Evolutionary conservation across 64 coral and sea anemone species (phyloP).

Genomic region (Astreopora myriophthalma): DNA sequence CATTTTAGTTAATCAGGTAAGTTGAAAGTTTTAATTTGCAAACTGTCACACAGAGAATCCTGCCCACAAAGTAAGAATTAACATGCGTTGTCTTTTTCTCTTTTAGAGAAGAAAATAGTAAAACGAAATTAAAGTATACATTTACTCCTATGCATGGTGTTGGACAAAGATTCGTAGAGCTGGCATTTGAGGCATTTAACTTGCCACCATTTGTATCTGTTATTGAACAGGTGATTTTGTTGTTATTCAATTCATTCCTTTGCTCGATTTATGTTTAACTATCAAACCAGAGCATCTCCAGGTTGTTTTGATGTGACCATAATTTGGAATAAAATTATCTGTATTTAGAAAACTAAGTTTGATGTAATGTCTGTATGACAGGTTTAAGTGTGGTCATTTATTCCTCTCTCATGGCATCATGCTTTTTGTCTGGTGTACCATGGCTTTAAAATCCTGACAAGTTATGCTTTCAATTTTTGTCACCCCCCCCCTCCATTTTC

Average conservation of each 20-base stretch:
- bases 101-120: constrained; percentile 72
- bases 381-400: too few species aligned
- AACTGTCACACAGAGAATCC: background rate
- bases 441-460: too few species aligned
- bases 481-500: too few species aligned
- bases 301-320: too few species aligned
- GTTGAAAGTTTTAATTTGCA: background rate
- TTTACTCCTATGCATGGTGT: constrained; percentile 99
- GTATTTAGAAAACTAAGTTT: too few species aligned
- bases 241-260: background rate
- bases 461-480: too few species aligned
- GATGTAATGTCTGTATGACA: too few species aligned
- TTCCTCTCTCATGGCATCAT: too few species aligned
- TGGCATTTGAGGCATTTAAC: constrained; percentile 91
- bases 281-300: too few species aligned
- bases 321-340: too few species aligned
- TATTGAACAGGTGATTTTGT: constrained; percentile 76
- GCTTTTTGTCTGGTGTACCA: too few species aligned
- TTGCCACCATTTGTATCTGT: constrained; percentile 91
- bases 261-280: background rate
- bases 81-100: background rate
- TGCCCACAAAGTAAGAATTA: background rate
- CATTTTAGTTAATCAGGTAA: too few species aligned
- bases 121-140: constrained; percentile 80
- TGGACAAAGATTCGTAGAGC: constrained; percentile 87